Conservation (phyloP, 2,888 invertebrate species). For the Tridacna crocea region DNA sequence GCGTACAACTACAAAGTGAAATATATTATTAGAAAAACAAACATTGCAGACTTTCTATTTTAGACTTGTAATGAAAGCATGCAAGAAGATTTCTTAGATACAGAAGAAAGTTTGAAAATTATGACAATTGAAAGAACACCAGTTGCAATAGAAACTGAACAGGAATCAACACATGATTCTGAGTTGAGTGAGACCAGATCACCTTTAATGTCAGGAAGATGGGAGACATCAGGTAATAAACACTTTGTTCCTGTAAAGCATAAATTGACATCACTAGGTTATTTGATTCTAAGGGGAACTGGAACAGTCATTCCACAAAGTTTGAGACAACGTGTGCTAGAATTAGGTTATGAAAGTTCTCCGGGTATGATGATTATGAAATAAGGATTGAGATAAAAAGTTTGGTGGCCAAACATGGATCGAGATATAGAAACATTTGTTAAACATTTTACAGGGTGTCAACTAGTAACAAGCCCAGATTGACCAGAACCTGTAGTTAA, state of each 20-base stretch:
- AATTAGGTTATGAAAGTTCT: slow-evolving; percentile 21
- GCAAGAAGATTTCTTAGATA: neutral
- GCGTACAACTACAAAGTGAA: slow-evolving; percentile 53
- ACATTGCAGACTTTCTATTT: slow-evolving; percentile 57
- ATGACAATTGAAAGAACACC: slow-evolving; percentile 42
- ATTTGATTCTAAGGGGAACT: slow-evolving; percentile 28
- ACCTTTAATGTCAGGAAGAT: slow-evolving; percentile 14
- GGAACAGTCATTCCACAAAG: slow-evolving; percentile 12
- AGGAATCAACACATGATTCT: slow-evolving; percentile 34
- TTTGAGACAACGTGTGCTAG: neutral
- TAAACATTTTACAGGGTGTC: slow-evolving; percentile 52
- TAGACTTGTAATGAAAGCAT: slow-evolving; percentile 20
- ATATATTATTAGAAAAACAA: slow-evolving; percentile 49
- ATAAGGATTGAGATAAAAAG: slow-evolving; percentile 52
- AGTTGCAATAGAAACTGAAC: slow-evolving; percentile 53
- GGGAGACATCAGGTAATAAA: slow-evolving; percentile 21
- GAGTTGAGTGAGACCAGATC: slow-evolving; percentile 39
- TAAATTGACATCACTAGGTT: slow-evolving; percentile 22
- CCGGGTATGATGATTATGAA: slow-evolving; percentile 19
- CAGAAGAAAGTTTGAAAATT: slow-evolving; percentile 37
- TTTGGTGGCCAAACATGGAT: slow-evolving; percentile 71
- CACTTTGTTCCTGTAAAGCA: slow-evolving; percentile 31
- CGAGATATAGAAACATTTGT: slow-evolving; percentile 39
- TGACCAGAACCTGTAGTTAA: slow-evolving; percentile 45
- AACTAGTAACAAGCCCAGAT: slow-evolving; percentile 32